Conservation (phyloP, 2,797 vertebrate genomes). For the Cynopterus sphinx region DNA sequence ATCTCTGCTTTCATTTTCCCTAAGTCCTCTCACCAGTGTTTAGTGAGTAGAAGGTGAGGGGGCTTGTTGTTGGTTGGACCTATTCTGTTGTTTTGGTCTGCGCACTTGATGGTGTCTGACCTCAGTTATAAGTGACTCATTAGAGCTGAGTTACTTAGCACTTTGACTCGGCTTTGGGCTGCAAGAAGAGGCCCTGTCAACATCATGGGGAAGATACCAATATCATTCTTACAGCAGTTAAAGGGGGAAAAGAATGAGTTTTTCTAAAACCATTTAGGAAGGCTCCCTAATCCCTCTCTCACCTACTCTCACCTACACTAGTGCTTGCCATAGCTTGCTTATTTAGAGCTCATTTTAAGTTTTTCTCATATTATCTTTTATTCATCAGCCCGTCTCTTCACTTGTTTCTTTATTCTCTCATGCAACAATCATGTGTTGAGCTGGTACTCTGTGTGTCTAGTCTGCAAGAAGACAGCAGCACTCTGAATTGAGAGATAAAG, state of each 20-base stretch:
- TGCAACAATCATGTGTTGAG: background rate
- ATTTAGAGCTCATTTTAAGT: background rate
- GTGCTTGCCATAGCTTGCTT: background rate
- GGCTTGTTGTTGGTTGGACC: background rate
- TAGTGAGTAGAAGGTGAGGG: background rate
- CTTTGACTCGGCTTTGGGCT: background rate
- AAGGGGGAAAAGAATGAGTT: background rate
- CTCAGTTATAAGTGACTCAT: background rate
- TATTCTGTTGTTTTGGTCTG: background rate
- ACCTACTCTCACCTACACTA: too few species aligned
- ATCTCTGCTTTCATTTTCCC: background rate
- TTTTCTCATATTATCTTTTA: background rate
- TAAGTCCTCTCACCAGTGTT: background rate
- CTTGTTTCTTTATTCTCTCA: background rate
- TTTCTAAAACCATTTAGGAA: background rate
- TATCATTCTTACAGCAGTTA: background rate
- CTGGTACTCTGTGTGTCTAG: background rate
- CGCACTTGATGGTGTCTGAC: background rate
- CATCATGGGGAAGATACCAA: background rate
- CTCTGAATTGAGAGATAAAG: background rate
- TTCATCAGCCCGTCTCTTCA: background rate
- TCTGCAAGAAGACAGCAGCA: background rate
- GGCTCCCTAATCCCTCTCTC: fast-evolving
- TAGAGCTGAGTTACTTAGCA: background rate
- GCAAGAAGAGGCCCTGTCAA: background rate